Conservation (phyloP, 2,888 invertebrate genomes). For the Platycheirus albimanus region DNA sequence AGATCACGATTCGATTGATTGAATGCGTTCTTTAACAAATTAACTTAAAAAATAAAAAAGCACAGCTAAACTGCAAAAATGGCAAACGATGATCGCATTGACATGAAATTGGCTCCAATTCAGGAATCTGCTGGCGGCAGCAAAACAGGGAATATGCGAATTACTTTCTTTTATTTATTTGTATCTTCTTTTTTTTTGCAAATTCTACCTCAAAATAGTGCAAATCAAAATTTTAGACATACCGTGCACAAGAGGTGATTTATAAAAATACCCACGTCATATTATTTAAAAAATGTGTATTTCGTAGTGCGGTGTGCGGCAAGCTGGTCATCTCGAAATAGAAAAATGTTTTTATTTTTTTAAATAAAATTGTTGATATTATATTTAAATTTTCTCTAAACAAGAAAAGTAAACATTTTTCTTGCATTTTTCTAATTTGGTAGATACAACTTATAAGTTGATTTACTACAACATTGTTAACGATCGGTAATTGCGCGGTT, state of each 20-base stretch:
- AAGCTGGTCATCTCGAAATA: constrained; percentile 19
- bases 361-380: constrained; percentile 18
- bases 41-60: not conserved
- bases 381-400: constrained; percentile 19
- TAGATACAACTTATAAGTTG: constrained; percentile 7
- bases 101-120: constrained; percentile 49
- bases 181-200: not conserved
- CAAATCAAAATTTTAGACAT: constrained; percentile 31
- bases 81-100: constrained; percentile 45
- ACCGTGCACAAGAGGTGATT: constrained; percentile 33
- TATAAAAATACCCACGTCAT: constrained; percentile 50
- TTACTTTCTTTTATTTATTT: constrained; percentile 30
- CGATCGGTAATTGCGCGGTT: not conserved
- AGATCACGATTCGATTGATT: constrained; percentile 47
- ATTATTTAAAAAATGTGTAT: constrained; percentile 11
- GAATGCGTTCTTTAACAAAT: constrained; percentile 53
- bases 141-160: constrained; percentile 4
- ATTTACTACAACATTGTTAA: constrained; percentile 16
- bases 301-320: not conserved
- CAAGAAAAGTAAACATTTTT: constrained; percentile 20
- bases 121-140: constrained; percentile 43
- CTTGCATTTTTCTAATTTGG: no score
- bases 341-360: constrained; percentile 7
- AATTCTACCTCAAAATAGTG: constrained; percentile 37
- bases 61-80: constrained; percentile 20